A percentile compares a stretch with the other conserved stretches of the same genome.
These are phyloP conservation scores for Gibbula magus DNA, from an alignment of 2,888 invertebrate genomes.

Conservation along the genomic window DNA sequence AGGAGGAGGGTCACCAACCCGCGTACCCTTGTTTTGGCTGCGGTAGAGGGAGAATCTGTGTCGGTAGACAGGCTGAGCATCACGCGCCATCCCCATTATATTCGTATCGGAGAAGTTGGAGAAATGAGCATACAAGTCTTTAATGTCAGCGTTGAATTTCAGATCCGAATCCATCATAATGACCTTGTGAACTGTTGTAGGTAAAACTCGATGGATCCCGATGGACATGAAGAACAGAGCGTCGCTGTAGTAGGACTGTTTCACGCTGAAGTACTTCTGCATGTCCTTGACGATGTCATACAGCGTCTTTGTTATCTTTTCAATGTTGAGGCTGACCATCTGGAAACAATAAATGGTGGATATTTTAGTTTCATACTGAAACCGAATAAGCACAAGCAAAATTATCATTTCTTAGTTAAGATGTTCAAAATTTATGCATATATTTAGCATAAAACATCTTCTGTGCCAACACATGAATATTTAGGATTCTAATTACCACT, in stretches of 20 bases:
- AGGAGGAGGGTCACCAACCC: constrained; percentile 79
- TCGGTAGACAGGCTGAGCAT: constrained; percentile 86
- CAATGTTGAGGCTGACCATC: constrained; percentile 81
- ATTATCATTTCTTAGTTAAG: too few relatives aligned
- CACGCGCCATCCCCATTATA: constrained; percentile 82
- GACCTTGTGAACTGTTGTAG: constrained; percentile 79
- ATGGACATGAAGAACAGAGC: constrained; percentile 87
- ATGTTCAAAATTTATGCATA: too few relatives aligned
- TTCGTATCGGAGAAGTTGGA: constrained; percentile 80
- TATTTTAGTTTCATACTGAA: too few relatives aligned
- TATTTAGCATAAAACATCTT: too few relatives aligned
- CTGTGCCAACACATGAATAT: too few relatives aligned
- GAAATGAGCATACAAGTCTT: constrained; percentile 82
- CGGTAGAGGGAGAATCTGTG: constrained; percentile 84
- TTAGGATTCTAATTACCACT: too few relatives aligned
- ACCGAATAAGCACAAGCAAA: too few relatives aligned
- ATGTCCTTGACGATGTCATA: constrained; percentile 81
- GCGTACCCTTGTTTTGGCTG: constrained; percentile 79
- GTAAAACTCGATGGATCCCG: constrained; percentile 83
- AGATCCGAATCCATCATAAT: constrained; percentile 87
- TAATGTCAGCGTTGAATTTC: constrained; percentile 83
- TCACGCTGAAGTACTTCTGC: constrained; percentile 83
- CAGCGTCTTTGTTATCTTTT: constrained; percentile 79
- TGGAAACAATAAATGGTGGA: constrained; percentile 60
- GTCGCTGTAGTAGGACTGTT: constrained; percentile 86